Base-by-base conservation (phyloP, 2,888 invertebrate species). In the Aelia acuminata region DNA sequence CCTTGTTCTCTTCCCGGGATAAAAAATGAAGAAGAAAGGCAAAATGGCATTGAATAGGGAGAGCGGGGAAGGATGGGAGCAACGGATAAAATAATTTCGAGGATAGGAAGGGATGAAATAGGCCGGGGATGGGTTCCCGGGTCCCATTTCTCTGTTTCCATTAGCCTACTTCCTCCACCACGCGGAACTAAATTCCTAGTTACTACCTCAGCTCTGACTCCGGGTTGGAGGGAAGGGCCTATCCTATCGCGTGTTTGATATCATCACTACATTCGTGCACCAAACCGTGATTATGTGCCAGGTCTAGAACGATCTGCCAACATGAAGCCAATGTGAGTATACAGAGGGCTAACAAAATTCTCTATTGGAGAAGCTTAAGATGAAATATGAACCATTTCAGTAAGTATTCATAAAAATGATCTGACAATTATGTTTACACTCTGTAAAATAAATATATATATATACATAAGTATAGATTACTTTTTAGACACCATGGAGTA, bases 11-110 rank as follows among this genome's bases (percentile, higher is more conserved):
- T 43, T 43, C n/a, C 43, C 39, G 20, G 43, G 80, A 13, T 13
- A 80, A 80, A 80, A 80, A 43, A 43, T 47, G 43, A 80, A 80
- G 80, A 80, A n/a, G 80, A 80, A 80, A 80, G 80, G n/a, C n/a
- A 43, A 47, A 80, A 80, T 80, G 80, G 80, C 43, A 80, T 80
- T 80, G 80, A 80, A 80, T 80, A 43, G 80, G n/a, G 22, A 43
- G 7, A 43, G 13, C 22, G n/a, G 11, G 5, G 57, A 43, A 4
- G 57, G 4, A 15, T 11, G 26, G 57, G 26, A 1, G n/a, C 10
- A 8, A 13, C 43, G 15, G n/a, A 80, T 80, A 80, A 80, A 80
- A 80, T 80, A 80, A 80, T 80, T 80, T 80, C 80, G 20, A 80
- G 43, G 43, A 39, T 80, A 80, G 80, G 80, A 11, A 31, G 43